phyloP scores from a whole-genome alignment of 1,140 invertebrate species.

The Hydropsyche tenuis region DNA sequence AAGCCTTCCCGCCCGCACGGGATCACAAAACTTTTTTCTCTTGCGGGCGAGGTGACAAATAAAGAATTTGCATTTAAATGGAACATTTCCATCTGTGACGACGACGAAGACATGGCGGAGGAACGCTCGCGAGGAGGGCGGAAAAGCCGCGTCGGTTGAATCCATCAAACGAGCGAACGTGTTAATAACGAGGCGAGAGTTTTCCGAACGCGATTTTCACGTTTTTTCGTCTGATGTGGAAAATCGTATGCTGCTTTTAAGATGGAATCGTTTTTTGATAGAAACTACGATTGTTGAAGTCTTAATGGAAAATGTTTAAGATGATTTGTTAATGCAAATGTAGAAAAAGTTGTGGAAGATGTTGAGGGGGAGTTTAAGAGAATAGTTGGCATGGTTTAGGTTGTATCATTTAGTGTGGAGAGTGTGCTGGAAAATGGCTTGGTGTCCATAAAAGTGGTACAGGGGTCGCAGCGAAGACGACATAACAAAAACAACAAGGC shows the following conservation, averaged over 20 bases:
- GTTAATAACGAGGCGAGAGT: no score
- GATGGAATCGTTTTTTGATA: no score
- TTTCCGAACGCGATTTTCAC: no score
- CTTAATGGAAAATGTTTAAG: no score
- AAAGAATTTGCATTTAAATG: constrained; percentile 76
- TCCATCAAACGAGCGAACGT: constrained; percentile 14
- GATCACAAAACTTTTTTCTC: constrained; percentile 54
- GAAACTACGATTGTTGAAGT: no score
- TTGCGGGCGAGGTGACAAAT: constrained; percentile 65
- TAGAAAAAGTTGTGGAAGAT: no score
- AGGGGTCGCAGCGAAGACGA: constrained; percentile 56
- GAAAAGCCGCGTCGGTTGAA: background rate
- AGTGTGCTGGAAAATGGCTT: constrained; percentile 24
- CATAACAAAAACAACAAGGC: constrained; percentile 59
- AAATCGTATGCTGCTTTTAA: background rate
- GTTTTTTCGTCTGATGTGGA: no score
- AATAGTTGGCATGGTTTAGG: no score
- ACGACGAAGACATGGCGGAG: constrained; percentile 53
- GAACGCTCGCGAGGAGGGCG: background rate
- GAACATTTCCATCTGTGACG: constrained; percentile 72
- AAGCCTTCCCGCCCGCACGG: constrained; percentile 53
- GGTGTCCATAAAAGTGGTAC: constrained; percentile 53
- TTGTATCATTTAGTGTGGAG: background rate
- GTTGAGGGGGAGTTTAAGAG: no score
- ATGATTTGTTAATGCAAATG: no score